A percentile compares a stretch with the other conserved stretches of the same genome.
These are phyloP conservation scores for Schizothorax lantsangensis DNA, from an alignment of 2,797 vertebrate genomes.

Conservation along the genomic window DNA sequence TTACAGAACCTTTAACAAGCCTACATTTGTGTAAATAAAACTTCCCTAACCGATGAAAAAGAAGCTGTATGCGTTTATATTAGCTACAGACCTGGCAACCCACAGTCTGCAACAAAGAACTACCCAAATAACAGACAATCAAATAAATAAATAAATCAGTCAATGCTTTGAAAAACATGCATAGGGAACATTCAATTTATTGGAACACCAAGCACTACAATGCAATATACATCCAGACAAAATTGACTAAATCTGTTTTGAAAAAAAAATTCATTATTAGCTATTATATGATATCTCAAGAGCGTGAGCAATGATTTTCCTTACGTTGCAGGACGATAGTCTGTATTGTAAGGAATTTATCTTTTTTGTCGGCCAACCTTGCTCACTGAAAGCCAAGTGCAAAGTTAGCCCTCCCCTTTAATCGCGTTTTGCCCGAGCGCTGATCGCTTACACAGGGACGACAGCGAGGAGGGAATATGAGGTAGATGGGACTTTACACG, in stretches of 20 bases:
- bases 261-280: not conserved
- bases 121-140: not conserved
- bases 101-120: not conserved
- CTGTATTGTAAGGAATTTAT: not conserved
- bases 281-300: not conserved
- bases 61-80: not conserved
- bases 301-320: not conserved
- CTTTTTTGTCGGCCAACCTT: conserved; percentile 58
- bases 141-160: not conserved
- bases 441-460: conserved; percentile 56
- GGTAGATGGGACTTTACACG: conserved; percentile 64
- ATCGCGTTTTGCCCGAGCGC: conserved; percentile 62
- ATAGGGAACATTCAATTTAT: not conserved
- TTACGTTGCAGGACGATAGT: not conserved
- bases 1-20: not conserved
- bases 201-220: not conserved
- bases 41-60: not conserved
- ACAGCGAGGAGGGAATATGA: conserved; percentile 70
- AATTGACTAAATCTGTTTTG: not conserved
- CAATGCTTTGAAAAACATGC: not conserved
- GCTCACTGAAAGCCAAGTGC: conserved; percentile 29
- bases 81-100: not conserved
- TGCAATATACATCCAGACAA: not conserved
- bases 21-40: not conserved
- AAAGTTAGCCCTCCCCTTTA: conserved; percentile 66